These are phyloP conservation scores for Athalia cordata DNA, from an alignment of 2,888 invertebrate genomes.

Conservation along the genomic window DNA sequence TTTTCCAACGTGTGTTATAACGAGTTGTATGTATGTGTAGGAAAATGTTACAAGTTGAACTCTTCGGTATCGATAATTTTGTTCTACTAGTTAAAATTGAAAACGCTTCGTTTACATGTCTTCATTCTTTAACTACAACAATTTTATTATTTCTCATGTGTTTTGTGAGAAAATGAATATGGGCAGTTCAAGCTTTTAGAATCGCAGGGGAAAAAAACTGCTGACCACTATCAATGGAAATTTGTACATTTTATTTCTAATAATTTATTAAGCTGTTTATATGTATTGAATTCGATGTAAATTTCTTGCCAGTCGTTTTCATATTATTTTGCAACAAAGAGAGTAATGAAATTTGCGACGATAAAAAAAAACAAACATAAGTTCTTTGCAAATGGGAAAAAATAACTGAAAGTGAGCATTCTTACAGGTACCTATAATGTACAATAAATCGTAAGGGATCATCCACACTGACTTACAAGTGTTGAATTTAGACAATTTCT, in stretches of 20 bases:
- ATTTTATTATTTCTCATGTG: neutral
- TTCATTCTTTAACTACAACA: neutral
- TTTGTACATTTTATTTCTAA: slow-evolving; percentile 11
- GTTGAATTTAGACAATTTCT: slow-evolving; percentile 19
- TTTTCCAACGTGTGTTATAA: neutral
- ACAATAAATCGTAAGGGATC: neutral
- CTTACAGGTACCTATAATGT: neutral
- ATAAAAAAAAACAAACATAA: too few species aligned
- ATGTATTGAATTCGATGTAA: slow-evolving; percentile 3
- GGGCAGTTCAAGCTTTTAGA: neutral
- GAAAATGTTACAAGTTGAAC: neutral
- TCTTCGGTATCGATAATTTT: slow-evolving; percentile 25
- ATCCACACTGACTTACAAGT: neutral
- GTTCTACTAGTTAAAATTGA: neutral
- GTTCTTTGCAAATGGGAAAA: neutral
- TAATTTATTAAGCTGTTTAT: slow-evolving; percentile 32
- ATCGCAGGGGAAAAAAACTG: neutral
- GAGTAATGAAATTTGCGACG: too few species aligned
- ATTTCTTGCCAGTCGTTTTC: slow-evolving; percentile 31
- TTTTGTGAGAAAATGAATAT: neutral
- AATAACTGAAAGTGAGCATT: neutral
- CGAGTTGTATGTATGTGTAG: neutral
- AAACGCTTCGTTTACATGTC: neutral
- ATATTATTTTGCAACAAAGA: neutral
- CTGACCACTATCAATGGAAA: slow-evolving; percentile 25